These are phyloP conservation scores for Leptinotarsa defecta DNA, from an alignment of 1,140 invertebrate species.

Conservation along the genomic window DNA sequence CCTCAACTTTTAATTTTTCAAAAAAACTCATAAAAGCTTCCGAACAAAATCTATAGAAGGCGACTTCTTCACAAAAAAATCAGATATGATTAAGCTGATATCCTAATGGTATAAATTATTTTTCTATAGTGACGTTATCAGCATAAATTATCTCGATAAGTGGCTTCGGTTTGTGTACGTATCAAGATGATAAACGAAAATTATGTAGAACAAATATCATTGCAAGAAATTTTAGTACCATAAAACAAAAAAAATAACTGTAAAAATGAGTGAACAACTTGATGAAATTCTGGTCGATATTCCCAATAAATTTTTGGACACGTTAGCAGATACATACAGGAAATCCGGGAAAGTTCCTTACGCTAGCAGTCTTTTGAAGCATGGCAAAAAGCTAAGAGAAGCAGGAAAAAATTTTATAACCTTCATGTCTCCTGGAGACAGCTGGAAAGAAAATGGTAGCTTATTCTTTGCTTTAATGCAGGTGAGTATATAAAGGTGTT, in stretches of 20 bases:
- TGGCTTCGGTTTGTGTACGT: too few relatives aligned
- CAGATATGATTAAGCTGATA: background rate
- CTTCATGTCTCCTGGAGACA: constrained; percentile 4
- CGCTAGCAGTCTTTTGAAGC: constrained; percentile 2
- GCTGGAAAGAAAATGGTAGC: constrained; percentile 6
- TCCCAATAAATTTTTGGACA: constrained; percentile 1
- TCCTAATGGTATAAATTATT: background rate
- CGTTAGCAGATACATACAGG: constrained; percentile 10
- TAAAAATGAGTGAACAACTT: too few relatives aligned
- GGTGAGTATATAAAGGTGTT: background rate
- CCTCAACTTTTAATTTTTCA: too few relatives aligned
- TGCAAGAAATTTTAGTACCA: background rate
- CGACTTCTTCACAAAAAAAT: too few relatives aligned
- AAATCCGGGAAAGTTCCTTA: background rate
- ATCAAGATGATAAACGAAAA: background rate
- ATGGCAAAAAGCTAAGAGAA: constrained; percentile 9
- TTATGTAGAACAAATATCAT: background rate
- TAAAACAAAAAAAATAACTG: too few relatives aligned
- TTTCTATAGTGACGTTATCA: background rate
- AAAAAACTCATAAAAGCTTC: too few relatives aligned
- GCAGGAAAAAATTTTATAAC: background rate
- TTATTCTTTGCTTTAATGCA: constrained; percentile 16
- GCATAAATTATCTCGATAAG: too few relatives aligned
- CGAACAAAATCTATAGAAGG: too few relatives aligned
- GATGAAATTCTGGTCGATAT: constrained; percentile 2